Evolutionary conservation across 2,113 vertebrate species (phyloP), one percentile per base, ranked within the genome.

Genomic region (Dasypus novemcinctus): DNA sequence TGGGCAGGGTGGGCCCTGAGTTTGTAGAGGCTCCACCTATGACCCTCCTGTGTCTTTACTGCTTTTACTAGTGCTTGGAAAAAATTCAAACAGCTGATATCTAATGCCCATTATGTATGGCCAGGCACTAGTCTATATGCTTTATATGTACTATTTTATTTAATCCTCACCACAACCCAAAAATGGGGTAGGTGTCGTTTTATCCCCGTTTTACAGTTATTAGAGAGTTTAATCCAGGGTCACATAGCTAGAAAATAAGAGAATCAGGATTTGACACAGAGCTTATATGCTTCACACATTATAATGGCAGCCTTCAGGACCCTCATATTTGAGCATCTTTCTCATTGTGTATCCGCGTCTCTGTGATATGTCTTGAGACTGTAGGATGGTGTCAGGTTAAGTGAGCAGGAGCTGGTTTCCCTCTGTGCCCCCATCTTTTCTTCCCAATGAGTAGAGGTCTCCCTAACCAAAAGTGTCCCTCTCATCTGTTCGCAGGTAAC

Each of bases 401-500:
- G 31, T 72, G 49, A 94, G 61, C 15, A 83, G 79, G 83, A 93
- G 41, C 43, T 57, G 1, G 10, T 93, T 90, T 96, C 78, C 46
- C 21, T 91, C 46, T 85, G 20, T 87, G 78, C 31, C 68, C 66
- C 36, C 59, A 59, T 71, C 46, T 80, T 95, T 96, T 94, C 57
- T 87, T 85, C 23, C 49, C 29, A 57, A 6, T 31, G 25, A 61
- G 9, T 82, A 71, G 38, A 95, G 33, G 12, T 36, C 75, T 79
- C 64, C 80, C 64, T 94, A 81, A 95, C 80, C 61, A 64, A 46
- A 33, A 75, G 21, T 91, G 49, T 86, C 90, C 31, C 74, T 95
- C 36, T 92, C 64, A 7, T 97, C 64, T 94, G 64, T 96, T 61
- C 59, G 9, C 23, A 98, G 96, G 94, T 97, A 61, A 83, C 63